A percentile compares a stretch with the other conserved stretches of the same genome.
Conservation (phyloP, 2,797 vertebrate genomes). For the Peromyscus aztecus region DNA sequence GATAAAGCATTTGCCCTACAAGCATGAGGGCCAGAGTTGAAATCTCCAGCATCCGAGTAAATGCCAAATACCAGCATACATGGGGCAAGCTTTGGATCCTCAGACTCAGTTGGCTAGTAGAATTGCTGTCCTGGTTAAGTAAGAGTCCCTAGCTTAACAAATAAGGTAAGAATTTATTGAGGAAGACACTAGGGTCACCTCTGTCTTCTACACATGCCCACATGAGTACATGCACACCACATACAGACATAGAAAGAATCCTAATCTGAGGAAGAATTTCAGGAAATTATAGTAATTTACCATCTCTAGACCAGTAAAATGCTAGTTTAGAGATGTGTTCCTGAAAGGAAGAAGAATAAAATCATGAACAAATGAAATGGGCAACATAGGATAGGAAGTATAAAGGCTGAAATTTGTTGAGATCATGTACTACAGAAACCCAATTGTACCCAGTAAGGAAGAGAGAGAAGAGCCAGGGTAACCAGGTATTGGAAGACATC, state of each 20-base stretch:
- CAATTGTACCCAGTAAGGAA: background rate
- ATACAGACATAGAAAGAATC: background rate
- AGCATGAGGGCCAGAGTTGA: too few species aligned
- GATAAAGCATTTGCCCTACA: background rate
- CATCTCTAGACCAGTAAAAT: background rate
- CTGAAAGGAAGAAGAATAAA: conserved; percentile 3
- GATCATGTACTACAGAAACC: background rate
- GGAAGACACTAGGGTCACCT: background rate
- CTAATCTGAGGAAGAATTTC: background rate
- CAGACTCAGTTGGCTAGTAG: accelerated
- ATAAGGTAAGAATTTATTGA: background rate
- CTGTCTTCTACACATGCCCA: background rate
- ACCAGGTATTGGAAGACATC: background rate
- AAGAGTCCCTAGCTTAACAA: background rate
- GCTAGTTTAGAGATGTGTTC: background rate
- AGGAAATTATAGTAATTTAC: background rate
- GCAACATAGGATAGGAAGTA: background rate
- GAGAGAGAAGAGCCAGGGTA: background rate
- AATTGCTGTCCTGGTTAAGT: too few species aligned
- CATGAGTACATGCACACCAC: background rate
- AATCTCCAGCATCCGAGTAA: background rate
- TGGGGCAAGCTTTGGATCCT: background rate
- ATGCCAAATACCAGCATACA: background rate
- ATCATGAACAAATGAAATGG: background rate
- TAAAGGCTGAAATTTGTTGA: background rate